A percentile compares a stretch with the other conserved stretches of the same genome.
Evolutionary conservation across 1,140 invertebrate species (phyloP).

Genomic region (Polypedilum vanderplanki): DNA sequence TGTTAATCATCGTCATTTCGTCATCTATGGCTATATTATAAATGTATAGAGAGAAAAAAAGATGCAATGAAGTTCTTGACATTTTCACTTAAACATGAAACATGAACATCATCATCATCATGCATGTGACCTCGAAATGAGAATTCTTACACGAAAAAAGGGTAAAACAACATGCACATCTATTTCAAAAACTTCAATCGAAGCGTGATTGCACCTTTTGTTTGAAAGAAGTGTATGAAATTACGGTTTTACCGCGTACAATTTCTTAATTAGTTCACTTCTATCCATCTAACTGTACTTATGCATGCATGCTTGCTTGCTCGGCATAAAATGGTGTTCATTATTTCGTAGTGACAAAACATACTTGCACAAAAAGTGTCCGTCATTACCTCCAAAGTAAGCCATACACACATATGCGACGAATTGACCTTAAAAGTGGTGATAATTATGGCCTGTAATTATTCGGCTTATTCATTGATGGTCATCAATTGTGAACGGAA

Average conservation of each 20-base stretch:
- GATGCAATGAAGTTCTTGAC: slow-evolving; percentile 11
- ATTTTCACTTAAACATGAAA: not conserved
- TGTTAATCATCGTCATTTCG: not conserved
- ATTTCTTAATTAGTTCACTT: slow-evolving; percentile 14
- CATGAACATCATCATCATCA: slow-evolving; percentile 15
- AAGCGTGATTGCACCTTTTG: slow-evolving; percentile 10
- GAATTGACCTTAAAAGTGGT: too few species aligned
- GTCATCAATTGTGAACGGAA: too few species aligned
- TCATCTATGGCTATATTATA: not conserved
- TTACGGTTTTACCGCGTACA: not conserved
- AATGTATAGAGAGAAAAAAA: not conserved
- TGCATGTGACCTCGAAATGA: slow-evolving; percentile 16
- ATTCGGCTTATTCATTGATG: too few species aligned
- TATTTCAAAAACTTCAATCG: not conserved
- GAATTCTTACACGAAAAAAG: not conserved
- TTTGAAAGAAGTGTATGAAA: not conserved
- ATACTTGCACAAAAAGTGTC: too few species aligned
- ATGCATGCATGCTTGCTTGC: too few species aligned
- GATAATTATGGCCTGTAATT: too few species aligned
- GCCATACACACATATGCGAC: too few species aligned
- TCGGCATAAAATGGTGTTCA: too few species aligned
- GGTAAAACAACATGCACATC: too few species aligned
- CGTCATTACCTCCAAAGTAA: too few species aligned
- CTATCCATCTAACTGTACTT: not conserved
- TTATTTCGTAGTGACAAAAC: too few species aligned